Percentiles rank a stretch among this genome's conserved stretches.
phyloP scores from a whole-genome alignment of 1,140 invertebrate genomes.

The Tigriopus japonicus region DNA sequence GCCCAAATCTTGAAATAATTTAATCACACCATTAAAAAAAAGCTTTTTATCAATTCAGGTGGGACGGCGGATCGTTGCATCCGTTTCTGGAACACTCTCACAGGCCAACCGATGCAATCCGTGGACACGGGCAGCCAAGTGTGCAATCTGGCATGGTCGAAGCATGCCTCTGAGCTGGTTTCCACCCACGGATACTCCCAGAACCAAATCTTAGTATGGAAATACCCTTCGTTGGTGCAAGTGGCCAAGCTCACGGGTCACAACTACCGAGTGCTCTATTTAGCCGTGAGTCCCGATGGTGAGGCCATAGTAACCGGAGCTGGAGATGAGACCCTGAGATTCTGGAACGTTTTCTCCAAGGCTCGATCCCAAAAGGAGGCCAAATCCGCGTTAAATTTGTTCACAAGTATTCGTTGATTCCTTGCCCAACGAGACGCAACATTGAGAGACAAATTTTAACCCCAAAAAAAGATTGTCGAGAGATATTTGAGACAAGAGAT shows the following conservation, averaged over 20 bases:
- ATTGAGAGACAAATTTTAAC: too few relatives aligned
- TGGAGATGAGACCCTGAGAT: slow-evolving; percentile 92
- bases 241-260: slow-evolving; percentile 97
- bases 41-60: slow-evolving; percentile 30
- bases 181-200: slow-evolving; percentile 99
- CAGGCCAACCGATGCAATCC: slow-evolving; percentile 95
- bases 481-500: too few relatives aligned
- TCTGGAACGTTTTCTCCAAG: slow-evolving; percentile 99
- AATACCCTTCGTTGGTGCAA: slow-evolving; percentile 88
- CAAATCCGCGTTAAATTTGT: slow-evolving; percentile 89
- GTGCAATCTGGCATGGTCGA: slow-evolving; percentile 98
- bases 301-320: slow-evolving; percentile 96
- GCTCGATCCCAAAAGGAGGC: slow-evolving; percentile 81
- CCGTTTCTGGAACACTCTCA: slow-evolving; percentile 97
- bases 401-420: slow-evolving; percentile 56
- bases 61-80: slow-evolving; percentile 96
- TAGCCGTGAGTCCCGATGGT: slow-evolving; percentile 95
- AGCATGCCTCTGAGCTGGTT: slow-evolving; percentile 87
- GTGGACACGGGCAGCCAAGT: slow-evolving; percentile 97
- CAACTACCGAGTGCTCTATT: slow-evolving; percentile 85
- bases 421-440: too few relatives aligned
- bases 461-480: too few relatives aligned
- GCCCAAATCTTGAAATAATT: too few relatives aligned
- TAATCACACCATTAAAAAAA: too few relatives aligned
- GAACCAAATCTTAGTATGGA: slow-evolving; percentile 99